phyloP scores from a whole-genome alignment of 2,113 vertebrate species.

The Trachemys scripta region DNA sequence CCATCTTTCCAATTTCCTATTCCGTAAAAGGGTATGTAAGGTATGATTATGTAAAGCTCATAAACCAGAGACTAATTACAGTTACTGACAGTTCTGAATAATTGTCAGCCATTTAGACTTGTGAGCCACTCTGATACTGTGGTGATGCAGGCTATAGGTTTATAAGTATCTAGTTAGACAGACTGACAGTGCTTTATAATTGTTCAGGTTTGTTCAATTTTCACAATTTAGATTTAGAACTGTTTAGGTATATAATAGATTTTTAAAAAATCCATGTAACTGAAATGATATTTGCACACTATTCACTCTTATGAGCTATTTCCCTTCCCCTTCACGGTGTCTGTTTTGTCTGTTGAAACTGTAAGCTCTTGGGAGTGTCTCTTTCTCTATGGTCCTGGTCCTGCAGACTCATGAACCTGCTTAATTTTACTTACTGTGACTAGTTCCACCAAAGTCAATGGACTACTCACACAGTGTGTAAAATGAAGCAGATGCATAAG shows the following conservation, averaged over 20 bases:
- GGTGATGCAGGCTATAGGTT: background rate
- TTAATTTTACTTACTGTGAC: background rate
- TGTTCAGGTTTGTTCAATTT: background rate
- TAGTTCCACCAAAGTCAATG: background rate
- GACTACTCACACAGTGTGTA: background rate
- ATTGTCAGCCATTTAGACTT: background rate
- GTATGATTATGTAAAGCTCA: background rate
- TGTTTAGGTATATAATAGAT: background rate
- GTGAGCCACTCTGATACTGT: fast-evolving
- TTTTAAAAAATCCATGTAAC: background rate
- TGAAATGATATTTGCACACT: background rate
- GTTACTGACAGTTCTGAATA: background rate
- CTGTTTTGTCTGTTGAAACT: background rate
- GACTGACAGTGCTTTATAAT: background rate
- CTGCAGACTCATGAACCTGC: background rate
- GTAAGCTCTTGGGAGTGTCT: background rate
- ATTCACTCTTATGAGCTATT: background rate
- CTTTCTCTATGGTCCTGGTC: background rate
- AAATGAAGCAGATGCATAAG: background rate
- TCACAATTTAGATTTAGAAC: background rate
- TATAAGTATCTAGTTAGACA: background rate
- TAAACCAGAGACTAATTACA: background rate
- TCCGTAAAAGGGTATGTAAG: background rate
- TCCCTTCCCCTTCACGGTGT: background rate
- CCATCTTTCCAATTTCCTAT: background rate